Evolutionary conservation across 1,140 invertebrate genomes (phyloP).

Genomic region (Steinernema feltiae): DNA sequence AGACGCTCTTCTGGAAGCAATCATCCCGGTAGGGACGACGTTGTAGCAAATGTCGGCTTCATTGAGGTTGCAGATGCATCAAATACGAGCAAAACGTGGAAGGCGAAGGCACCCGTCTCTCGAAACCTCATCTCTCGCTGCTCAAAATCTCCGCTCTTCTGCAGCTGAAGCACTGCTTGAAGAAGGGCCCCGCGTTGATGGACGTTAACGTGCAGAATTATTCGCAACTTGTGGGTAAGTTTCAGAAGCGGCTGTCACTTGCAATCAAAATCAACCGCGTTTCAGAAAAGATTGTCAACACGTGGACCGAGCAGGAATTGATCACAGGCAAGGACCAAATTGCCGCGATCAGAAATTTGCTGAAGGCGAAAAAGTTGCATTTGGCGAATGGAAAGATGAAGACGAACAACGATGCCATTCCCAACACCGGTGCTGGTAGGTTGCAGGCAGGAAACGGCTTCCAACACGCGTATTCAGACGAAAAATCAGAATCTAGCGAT

Average conservation of each 20-base stretch:
- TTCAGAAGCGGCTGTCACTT: neutral
- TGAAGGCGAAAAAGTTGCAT: conserved; percentile 3
- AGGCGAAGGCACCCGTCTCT: conserved; percentile 82
- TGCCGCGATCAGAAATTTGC: neutral
- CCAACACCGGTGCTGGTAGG: neutral
- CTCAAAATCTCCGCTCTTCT: conserved; percentile 79
- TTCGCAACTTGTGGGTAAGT: conserved; percentile 37
- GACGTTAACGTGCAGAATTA: conserved; percentile 75
- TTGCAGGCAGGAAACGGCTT: neutral
- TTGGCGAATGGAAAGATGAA: conserved; percentile 9
- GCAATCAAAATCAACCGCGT: neutral
- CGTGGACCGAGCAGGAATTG: neutral
- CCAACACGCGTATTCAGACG: neutral
- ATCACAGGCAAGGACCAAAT: conserved; percentile 3
- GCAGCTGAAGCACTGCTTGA: conserved; percentile 71
- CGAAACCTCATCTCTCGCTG: conserved; percentile 82
- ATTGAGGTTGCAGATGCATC: conserved; percentile 68
- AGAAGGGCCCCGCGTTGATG: conserved; percentile 80
- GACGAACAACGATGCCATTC: neutral
- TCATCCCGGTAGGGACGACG: neutral
- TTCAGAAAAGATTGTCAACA: conserved; percentile 16
- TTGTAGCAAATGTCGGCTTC: neutral
- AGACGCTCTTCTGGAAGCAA: conserved; percentile 4
- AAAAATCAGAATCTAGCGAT: neutral
- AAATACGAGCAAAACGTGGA: conserved; percentile 88